These are phyloP conservation scores for Cryptus armator DNA, from an alignment of 2,888 invertebrate genomes.

Conservation along the genomic window DNA sequence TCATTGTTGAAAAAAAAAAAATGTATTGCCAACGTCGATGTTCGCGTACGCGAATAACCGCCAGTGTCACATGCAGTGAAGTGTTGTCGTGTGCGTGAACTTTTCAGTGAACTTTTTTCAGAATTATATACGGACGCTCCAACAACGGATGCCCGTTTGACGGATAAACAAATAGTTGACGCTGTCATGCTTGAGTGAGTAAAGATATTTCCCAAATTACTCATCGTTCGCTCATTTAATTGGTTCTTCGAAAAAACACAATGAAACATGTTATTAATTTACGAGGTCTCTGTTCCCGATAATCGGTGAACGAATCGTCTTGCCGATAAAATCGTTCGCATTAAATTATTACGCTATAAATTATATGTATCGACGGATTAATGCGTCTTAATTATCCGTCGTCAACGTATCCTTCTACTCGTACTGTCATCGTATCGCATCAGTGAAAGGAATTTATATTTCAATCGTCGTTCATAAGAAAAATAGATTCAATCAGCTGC, in stretches of 20 bases:
- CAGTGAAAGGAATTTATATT: constrained; percentile 3
- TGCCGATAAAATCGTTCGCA: background rate
- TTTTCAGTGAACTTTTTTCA: constrained; percentile 21
- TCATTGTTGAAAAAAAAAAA: no score
- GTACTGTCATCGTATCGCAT: background rate
- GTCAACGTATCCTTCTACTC: background rate
- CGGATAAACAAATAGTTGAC: background rate
- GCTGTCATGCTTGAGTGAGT: constrained; percentile 30
- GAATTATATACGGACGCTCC: background rate
- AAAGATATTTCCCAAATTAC: constrained; percentile 7
- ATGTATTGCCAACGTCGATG: no score
- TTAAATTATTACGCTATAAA: constrained; percentile 23
- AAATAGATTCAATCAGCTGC: background rate
- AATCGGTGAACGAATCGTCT: background rate
- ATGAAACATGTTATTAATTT: background rate
- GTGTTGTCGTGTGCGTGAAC: background rate
- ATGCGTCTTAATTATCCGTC: background rate
- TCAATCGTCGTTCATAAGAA: background rate
- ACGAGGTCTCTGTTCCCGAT: background rate
- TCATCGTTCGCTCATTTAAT: constrained; percentile 3
- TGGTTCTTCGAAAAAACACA: background rate
- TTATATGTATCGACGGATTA: constrained; percentile 4
- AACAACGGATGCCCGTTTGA: background rate
- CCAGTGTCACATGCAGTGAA: background rate
- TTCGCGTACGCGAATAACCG: background rate